A percentile compares a stretch with the other conserved stretches of the same genome.
phyloP scores from a whole-genome alignment of 2,888 invertebrate species.

The Augiades crinisus region DNA sequence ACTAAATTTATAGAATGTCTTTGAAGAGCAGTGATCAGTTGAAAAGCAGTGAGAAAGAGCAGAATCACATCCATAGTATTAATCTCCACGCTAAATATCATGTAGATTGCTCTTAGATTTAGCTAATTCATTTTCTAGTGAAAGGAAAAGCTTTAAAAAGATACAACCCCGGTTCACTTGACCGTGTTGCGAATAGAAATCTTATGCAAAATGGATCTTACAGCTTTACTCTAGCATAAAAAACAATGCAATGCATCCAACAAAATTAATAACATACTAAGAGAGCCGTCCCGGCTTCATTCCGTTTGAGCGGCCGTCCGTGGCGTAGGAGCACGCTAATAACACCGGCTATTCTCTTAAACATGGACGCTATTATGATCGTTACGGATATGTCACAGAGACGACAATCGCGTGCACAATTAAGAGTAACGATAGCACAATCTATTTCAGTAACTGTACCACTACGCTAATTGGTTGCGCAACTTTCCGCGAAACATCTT shows the following conservation, averaged over 20 bases:
- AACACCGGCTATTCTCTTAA: constrained; percentile 29
- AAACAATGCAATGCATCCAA: constrained; percentile 37
- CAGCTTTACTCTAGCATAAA: constrained; percentile 32
- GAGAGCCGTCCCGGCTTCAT: constrained; percentile 53
- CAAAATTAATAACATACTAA: constrained; percentile 50
- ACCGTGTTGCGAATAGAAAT: constrained; percentile 10
- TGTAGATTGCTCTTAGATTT: no score
- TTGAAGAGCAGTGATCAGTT: no score
- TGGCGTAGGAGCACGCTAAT: constrained; percentile 42
- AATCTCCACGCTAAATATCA: no score
- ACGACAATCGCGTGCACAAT: constrained; percentile 31
- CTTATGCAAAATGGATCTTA: constrained; percentile 23
- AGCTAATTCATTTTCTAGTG: no score
- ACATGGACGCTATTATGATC: constrained; percentile 22
- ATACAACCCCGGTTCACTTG: neutral
- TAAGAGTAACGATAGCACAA: constrained; percentile 31
- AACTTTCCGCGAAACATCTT: constrained; percentile 49
- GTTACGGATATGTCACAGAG: constrained; percentile 30
- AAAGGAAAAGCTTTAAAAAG: no score
- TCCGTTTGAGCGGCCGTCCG: constrained; percentile 60
- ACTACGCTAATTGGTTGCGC: constrained; percentile 62
- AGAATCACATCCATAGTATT: no score
- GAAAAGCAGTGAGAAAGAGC: no score
- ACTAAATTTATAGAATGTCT: no score
- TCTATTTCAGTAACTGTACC: constrained; percentile 38